Conservation (phyloP, 2,888 invertebrate species). For the Temnothorax ravouxi region DNA sequence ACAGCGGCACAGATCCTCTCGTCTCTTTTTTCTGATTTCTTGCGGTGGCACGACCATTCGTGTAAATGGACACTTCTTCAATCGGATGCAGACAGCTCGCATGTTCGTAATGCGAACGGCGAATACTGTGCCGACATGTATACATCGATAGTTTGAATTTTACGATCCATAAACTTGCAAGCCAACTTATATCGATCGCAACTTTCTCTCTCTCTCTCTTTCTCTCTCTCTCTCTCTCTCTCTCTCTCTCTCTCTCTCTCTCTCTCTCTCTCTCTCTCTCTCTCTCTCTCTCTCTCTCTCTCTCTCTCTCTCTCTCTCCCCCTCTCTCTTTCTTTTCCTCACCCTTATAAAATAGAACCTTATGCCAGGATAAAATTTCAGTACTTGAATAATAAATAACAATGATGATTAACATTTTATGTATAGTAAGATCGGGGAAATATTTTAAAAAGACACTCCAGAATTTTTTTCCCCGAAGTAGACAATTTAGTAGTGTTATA, state of each 20-base stretch:
- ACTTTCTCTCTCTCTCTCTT: background rate
- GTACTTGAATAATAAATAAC: background rate
- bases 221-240: background rate
- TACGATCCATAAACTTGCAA: constrained; percentile 35
- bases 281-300: background rate
- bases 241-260: background rate
- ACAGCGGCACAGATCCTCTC: background rate
- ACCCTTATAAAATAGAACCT: background rate
- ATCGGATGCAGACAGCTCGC: constrained; percentile 38
- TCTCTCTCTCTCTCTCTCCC: background rate
- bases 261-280: background rate
- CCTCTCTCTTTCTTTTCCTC: background rate
- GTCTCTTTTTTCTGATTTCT: constrained; percentile 23
- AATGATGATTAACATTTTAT: background rate
- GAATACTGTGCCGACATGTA: constrained; percentile 3
- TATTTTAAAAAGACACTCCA: background rate
- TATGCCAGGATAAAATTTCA: background rate
- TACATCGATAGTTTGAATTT: constrained; percentile 46
- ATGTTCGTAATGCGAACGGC: constrained; percentile 15
- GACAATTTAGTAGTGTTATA: background rate
- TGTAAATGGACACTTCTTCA: constrained; percentile 51
- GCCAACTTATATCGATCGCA: constrained; percentile 9
- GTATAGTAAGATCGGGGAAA: background rate
- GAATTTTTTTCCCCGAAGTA: background rate
- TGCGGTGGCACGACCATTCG: constrained; percentile 34